These are phyloP conservation scores for Cossypha polioptera DNA, from an alignment of 2,797 vertebrate species.

Conservation along the genomic window DNA sequence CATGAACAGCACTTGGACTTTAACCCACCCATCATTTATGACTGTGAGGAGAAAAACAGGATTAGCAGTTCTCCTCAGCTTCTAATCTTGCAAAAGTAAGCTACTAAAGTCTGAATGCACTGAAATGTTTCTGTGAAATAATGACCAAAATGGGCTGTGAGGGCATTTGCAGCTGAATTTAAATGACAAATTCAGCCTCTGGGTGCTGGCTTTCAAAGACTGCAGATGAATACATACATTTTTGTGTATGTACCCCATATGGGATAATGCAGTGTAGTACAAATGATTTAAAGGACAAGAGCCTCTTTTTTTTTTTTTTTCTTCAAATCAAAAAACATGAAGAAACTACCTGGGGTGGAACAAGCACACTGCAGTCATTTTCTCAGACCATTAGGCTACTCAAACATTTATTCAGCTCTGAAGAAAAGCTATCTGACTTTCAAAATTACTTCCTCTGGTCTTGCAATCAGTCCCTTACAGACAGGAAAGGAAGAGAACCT, in stretches of 20 bases:
- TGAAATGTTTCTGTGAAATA: neutral
- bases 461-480: neutral
- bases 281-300: neutral
- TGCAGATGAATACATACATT: neutral
- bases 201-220: neutral
- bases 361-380: neutral
- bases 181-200: neutral
- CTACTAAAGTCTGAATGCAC: neutral
- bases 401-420: neutral
- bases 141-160: neutral
- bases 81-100: neutral
- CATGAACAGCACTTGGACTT: neutral
- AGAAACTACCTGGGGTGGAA: neutral
- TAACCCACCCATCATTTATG: neutral
- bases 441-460: neutral
- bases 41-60: neutral
- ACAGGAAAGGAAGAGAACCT: neutral
- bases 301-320: fast-evolving
- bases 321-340: neutral
- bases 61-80: neutral
- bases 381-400: neutral
- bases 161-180: neutral
- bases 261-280: neutral
- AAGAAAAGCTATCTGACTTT: neutral
- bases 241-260: neutral